A percentile compares a stretch with the other conserved stretches of the same genome.
These are phyloP conservation scores for Triplophysa bombifrons DNA, from an alignment of 2,797 vertebrate species.

Conservation along the genomic window DNA sequence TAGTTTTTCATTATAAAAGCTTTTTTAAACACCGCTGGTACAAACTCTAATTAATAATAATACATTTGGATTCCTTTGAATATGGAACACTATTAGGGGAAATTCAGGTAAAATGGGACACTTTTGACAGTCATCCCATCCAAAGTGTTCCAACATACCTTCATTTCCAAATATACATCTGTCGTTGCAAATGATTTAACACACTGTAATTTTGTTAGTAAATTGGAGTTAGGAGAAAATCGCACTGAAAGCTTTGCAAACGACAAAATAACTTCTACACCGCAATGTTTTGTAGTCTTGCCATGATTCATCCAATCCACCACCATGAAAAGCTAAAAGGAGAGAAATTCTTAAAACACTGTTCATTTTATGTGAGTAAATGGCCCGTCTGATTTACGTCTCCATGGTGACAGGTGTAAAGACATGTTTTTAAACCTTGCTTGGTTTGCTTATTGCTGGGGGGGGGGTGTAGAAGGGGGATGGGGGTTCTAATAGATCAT, in stretches of 20 bases:
- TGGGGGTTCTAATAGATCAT: background rate
- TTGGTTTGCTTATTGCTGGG: background rate
- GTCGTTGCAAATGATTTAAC: background rate
- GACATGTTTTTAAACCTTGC: constrained; percentile 41
- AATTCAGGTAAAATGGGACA: too few relatives aligned
- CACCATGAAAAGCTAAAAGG: constrained; percentile 1
- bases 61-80: too few relatives aligned
- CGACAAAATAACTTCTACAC: background rate
- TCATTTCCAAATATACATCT: too few relatives aligned
- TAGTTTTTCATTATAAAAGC: background rate
- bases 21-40: background rate
- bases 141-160: too few relatives aligned
- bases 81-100: too few relatives aligned
- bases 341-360: constrained; percentile 6
- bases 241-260: too few relatives aligned
- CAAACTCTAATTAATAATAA: too few relatives aligned
- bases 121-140: too few relatives aligned
- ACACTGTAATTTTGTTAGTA: background rate
- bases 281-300: background rate
- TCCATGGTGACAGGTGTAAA: constrained; percentile 33
- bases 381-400: constrained; percentile 1
- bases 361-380: constrained; percentile 15
- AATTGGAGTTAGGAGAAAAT: background rate
- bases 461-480: background rate
- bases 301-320: constrained; percentile 1